phyloP scores from a whole-genome alignment of 2,888 invertebrate species.

The Lasioglossum leucozonium region DNA sequence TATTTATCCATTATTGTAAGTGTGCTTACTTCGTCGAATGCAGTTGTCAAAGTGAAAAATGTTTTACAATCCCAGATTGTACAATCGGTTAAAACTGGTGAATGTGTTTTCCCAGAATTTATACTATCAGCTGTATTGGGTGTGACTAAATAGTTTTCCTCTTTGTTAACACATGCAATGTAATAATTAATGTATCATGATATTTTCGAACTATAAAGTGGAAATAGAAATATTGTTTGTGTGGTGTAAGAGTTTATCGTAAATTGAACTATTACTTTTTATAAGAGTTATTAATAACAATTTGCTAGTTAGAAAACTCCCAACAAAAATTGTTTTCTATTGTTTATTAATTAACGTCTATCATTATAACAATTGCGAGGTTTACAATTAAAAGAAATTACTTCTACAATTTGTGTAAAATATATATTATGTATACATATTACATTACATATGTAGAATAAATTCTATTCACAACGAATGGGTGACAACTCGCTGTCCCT shows the following conservation, averaged over 20 bases:
- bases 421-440: neutral
- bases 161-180: neutral
- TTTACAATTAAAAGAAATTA: neutral
- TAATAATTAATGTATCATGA: neutral
- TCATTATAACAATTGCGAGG: neutral
- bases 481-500: neutral
- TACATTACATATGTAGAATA: conserved; percentile 37
- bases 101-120: neutral
- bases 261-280: neutral
- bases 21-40: conserved; percentile 25
- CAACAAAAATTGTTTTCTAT: neutral
- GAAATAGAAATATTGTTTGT: neutral
- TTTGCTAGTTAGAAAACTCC: neutral
- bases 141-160: conserved; percentile 17
- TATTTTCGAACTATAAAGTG: neutral
- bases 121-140: neutral
- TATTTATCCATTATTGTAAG: conserved; percentile 47
- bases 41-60: conserved; percentile 23
- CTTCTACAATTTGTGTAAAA: conserved; percentile 2
- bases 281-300: neutral
- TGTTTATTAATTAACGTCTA: neutral
- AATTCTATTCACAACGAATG: conserved; percentile 15
- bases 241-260: neutral
- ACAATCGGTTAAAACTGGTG: neutral
- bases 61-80: neutral